phyloP scores from a whole-genome alignment of 2,797 vertebrate species.

The Cryptoblepharus egeriae region DNA sequence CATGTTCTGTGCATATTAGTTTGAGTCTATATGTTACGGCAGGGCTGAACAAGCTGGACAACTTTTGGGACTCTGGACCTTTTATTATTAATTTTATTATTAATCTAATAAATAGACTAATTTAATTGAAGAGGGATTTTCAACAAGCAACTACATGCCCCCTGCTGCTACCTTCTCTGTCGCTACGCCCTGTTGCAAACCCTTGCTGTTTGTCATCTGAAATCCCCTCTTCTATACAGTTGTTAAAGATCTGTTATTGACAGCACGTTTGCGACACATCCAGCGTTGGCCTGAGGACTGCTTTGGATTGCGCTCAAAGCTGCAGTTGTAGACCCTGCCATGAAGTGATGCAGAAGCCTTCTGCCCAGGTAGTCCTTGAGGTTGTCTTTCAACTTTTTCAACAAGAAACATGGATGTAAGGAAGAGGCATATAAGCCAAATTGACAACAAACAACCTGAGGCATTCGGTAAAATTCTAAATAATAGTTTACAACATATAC shows the following conservation, averaged over 20 bases:
- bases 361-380: background rate
- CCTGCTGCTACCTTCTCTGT: slow-evolving; percentile 45
- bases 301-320: too few relatives aligned
- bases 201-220: background rate
- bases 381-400: background rate
- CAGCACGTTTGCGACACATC: too few relatives aligned
- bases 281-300: too few relatives aligned
- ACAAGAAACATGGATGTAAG: background rate
- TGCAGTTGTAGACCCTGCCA: too few relatives aligned
- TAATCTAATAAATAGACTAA: too few relatives aligned
- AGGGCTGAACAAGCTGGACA: too few relatives aligned
- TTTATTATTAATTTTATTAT: too few relatives aligned
- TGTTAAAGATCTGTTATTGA: too few relatives aligned
- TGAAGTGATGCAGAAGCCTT: background rate
- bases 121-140: too few relatives aligned
- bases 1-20: background rate
- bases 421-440: too few relatives aligned
- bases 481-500: background rate
- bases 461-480: background rate
- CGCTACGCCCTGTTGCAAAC: background rate
- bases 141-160: slow-evolving; percentile 46
- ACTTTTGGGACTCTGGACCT: too few relatives aligned
- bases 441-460: too few relatives aligned
- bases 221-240: background rate
- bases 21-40: background rate